Evolutionary conservation across 2,113 vertebrate genomes (phyloP), one percentile per base, ranked within the genome.

Genomic region (Poeciliopsis prolifica): DNA sequence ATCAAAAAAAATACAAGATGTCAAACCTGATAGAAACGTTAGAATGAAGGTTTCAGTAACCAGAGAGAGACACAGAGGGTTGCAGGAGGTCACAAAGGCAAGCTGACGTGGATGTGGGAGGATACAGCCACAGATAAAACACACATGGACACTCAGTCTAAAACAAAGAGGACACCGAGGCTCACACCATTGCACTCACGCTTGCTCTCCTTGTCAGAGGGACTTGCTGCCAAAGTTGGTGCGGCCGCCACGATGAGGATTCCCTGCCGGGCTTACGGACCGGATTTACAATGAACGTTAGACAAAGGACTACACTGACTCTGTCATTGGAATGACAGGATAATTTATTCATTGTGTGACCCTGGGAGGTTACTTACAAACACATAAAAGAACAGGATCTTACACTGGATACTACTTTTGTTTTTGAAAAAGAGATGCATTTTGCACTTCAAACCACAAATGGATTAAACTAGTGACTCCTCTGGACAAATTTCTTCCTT

Each of bases 61-160:
- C 65, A 88, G 85, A 87, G 80, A 88, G 85, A 85, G 83, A 83
- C 75, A 68, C 69, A 71, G 65, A 75, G 86, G 86, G 86, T 88
- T 88, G 84, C 76, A 86, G 88, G 83, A 92, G 87, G 89, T 92
- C 90, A 93, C 79, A 90, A 92, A 91, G 81, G 86, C 76, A 91
- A 85, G 74, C 75, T 90, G 89, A 93, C 84, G 87, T 87, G 77
- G 74, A 82, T 75, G 83, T 90, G 88, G 89, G 87, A 88, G 88
- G 90, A 90, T 89, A 90, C 87, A 65, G 87, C 86, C 63, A 40
- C 77, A 75, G 72, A 82, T 42, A 30, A 48, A 71, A 83, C 79
- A 68, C 86, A 80, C 72, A 75, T 37, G 48, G 58, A 72, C 80
- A 26, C 68, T 72, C 35, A 68, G 74, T 61, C 79, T 79, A 44